Conservation (phyloP, 1,140 invertebrate genomes). For the Bilobella aurantiaca region DNA sequence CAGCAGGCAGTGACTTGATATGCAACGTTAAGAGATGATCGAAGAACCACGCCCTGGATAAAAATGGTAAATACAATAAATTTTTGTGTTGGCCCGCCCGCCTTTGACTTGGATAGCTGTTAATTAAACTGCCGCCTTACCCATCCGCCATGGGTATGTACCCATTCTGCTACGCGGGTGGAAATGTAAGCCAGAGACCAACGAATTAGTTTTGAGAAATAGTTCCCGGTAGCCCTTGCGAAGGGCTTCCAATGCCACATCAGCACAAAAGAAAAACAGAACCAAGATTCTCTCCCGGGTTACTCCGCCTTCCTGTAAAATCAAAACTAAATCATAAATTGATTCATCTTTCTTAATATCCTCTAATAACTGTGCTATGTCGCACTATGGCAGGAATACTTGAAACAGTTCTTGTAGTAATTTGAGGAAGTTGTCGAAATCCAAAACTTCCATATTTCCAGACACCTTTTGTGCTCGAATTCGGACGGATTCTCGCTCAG, state of each 20-base stretch:
- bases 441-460: slow-evolving; percentile 19
- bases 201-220: slow-evolving; percentile 35
- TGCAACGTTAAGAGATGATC: slow-evolving; percentile 21
- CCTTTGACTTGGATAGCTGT: not conserved
- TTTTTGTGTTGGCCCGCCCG: not conserved
- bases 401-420: slow-evolving; percentile 32
- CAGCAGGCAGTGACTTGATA: slow-evolving; percentile 27
- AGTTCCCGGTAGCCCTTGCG: slow-evolving; percentile 21
- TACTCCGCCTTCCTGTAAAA: slow-evolving; percentile 35
- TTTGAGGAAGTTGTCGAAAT: slow-evolving; percentile 24
- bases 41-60: slow-evolving; percentile 24
- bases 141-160: slow-evolving; percentile 39
- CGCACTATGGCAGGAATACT: too few species aligned
- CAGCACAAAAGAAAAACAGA: slow-evolving; percentile 44
- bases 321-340: too few species aligned
- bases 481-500: slow-evolving; percentile 23
- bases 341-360: too few species aligned
- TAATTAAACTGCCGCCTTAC: slow-evolving; percentile 32
- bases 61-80: not conserved
- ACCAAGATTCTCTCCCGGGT: slow-evolving; percentile 41
- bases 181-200: slow-evolving; percentile 39
- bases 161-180: slow-evolving; percentile 37
- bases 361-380: too few species aligned
- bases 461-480: slow-evolving; percentile 16
- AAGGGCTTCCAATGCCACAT: slow-evolving; percentile 39